These are phyloP conservation scores for Biston stratarius DNA, from an alignment of 2,888 invertebrate species.

Conservation along the genomic window DNA sequence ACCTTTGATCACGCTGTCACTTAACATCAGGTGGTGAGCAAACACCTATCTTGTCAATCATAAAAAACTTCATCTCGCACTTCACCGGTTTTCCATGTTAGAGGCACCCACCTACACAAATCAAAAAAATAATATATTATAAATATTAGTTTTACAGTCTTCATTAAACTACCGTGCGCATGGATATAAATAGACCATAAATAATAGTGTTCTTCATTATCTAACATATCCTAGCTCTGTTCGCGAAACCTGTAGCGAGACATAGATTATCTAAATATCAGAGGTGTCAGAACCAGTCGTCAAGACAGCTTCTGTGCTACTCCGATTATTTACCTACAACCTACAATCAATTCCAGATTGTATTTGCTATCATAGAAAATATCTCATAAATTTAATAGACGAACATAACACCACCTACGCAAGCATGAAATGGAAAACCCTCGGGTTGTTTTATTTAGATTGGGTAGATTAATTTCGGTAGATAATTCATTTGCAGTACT, in stretches of 20 bases:
- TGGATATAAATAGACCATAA: background rate
- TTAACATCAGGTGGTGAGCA: too few relatives aligned
- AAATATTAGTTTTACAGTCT: background rate
- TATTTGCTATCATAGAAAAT: constrained; percentile 30
- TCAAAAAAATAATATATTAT: background rate
- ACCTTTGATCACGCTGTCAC: too few relatives aligned
- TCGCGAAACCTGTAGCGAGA: background rate
- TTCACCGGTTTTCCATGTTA: background rate
- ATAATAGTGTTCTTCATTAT: background rate
- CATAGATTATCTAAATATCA: constrained; percentile 7
- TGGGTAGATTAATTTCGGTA: constrained; percentile 33
- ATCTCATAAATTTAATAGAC: constrained; percentile 27
- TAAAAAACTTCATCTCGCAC: too few relatives aligned
- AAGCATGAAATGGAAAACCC: constrained; percentile 27
- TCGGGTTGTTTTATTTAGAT: constrained; percentile 38
- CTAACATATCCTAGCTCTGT: background rate
- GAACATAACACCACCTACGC: constrained; percentile 30
- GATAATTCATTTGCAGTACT: constrained; percentile 20
- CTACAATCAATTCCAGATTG: constrained; percentile 29
- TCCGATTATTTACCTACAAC: constrained; percentile 29
- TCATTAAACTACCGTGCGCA: background rate
- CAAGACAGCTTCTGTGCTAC: constrained; percentile 31
- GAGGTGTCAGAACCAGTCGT: constrained; percentile 18
- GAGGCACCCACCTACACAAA: too few relatives aligned
- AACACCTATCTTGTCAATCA: too few relatives aligned